These are phyloP conservation scores for Cenopis cana DNA, from an alignment of 2,888 invertebrate species.

Conservation along the genomic window DNA sequence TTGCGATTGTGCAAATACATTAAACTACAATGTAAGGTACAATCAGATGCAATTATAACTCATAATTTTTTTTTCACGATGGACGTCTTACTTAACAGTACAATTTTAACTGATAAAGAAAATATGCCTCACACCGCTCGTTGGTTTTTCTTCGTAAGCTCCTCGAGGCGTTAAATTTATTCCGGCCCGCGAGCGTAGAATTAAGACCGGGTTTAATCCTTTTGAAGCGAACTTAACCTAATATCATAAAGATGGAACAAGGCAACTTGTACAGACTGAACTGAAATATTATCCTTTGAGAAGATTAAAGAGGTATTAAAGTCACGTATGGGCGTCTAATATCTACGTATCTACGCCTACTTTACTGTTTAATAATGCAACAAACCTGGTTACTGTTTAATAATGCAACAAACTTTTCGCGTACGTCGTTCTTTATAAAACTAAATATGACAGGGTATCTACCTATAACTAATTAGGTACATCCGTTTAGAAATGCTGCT, in stretches of 20 bases:
- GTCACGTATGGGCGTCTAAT: constrained; percentile 57
- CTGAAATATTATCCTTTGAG: constrained; percentile 80
- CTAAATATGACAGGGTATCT: neutral
- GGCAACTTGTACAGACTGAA: constrained; percentile 80
- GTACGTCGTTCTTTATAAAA: constrained; percentile 36
- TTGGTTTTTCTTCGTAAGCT: constrained; percentile 81
- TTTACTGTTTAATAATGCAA: neutral
- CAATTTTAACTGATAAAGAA: constrained; percentile 17
- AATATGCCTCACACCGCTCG: constrained; percentile 3
- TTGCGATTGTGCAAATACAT: constrained; percentile 55
- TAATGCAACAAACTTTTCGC: neutral
- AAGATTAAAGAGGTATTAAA: constrained; percentile 81
- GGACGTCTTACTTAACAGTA: neutral
- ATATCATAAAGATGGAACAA: constrained; percentile 83
- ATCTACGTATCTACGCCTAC: constrained; percentile 22
- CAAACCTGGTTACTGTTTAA: neutral
- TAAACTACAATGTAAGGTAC: constrained; percentile 65
- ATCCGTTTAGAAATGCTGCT: neutral
- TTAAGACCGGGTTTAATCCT: constrained; percentile 83
- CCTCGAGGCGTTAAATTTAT: constrained; percentile 81
- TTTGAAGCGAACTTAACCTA: constrained; percentile 81
- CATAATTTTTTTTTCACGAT: constrained; percentile 15
- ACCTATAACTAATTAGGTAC: neutral
- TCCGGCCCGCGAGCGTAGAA: constrained; percentile 80
- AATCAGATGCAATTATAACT: constrained; percentile 57